Percentiles rank a stretch among this genome's conserved stretches.
phyloP scores from a whole-genome alignment of 2,797 vertebrate species.

The Triplophysa bombifrons region DNA sequence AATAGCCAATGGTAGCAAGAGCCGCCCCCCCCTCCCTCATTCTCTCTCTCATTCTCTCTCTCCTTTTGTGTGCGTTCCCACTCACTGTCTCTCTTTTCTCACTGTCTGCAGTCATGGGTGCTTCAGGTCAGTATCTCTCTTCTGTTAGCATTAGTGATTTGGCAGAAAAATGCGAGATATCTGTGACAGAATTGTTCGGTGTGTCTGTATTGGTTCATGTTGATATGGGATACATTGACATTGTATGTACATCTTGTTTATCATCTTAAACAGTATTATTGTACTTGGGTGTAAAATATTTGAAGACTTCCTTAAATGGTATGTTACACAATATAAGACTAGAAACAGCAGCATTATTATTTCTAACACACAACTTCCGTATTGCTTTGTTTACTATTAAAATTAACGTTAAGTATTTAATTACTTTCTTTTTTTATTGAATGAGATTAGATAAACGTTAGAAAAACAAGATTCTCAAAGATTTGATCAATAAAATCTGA shows the following conservation, averaged over 20 bases:
- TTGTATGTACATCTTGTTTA: neutral
- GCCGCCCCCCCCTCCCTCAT: slow-evolving; percentile 65
- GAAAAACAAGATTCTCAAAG: neutral
- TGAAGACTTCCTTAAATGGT: no score
- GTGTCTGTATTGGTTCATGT: neutral
- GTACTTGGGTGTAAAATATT: neutral
- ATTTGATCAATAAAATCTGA: neutral
- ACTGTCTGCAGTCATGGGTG: slow-evolving; percentile 81
- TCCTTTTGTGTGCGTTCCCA: slow-evolving; percentile 80
- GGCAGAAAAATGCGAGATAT: neutral
- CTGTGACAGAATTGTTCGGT: neutral
- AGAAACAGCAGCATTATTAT: no score
- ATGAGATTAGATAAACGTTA: no score
- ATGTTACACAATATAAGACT: no score
- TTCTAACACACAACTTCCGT: no score
- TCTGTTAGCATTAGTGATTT: slow-evolving; percentile 19
- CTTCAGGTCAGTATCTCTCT: slow-evolving; percentile 77
- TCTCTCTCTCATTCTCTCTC: slow-evolving; percentile 65
- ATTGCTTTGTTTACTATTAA: no score
- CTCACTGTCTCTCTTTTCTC: slow-evolving; percentile 79
- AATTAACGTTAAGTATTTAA: no score
- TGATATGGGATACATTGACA: neutral
- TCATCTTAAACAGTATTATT: neutral
- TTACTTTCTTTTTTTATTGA: no score
- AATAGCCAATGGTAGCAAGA: slow-evolving; percentile 61